A percentile compares a stretch with the other conserved stretches of the same genome.
Evolutionary conservation across 2,888 invertebrate species (phyloP).

Genomic region (Tricholauxania praeusta): DNA sequence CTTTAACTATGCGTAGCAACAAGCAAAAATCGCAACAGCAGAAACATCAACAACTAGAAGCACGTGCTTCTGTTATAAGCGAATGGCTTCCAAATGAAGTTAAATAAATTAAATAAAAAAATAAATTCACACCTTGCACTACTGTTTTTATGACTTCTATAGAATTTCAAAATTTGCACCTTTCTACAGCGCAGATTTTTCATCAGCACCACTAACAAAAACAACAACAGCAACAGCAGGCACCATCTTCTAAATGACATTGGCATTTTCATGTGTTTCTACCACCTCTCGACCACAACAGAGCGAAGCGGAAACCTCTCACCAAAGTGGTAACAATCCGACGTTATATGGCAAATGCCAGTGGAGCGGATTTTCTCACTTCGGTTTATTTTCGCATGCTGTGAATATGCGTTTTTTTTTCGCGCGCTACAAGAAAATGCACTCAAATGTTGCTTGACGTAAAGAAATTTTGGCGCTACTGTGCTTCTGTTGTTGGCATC

Average conservation of each 20-base stretch:
- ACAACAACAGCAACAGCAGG: not conserved
- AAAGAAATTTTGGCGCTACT: not conserved
- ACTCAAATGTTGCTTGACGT: slow-evolving; percentile 9
- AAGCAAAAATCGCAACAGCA: not conserved
- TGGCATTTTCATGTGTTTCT: not conserved
- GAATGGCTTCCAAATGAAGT: slow-evolving; percentile 25
- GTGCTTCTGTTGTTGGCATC: not conserved
- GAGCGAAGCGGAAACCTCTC: not conserved
- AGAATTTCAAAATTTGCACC: slow-evolving; percentile 23
- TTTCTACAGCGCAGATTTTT: slow-evolving; percentile 14
- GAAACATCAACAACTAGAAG: not conserved
- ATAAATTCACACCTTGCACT: not conserved
- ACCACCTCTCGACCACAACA: not conserved
- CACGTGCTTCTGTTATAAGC: slow-evolving; percentile 22
- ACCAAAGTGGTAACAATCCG: not conserved
- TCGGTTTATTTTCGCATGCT: not conserved
- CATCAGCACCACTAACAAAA: not conserved
- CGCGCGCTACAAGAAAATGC: slow-evolving; percentile 21
- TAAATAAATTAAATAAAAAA: slow-evolving; percentile 3
- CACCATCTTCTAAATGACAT: not conserved
- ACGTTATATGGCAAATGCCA: not conserved
- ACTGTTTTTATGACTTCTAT: not conserved
- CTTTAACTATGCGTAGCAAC: not conserved
- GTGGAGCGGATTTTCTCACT: not conserved
- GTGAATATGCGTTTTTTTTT: not conserved